A percentile compares a stretch with the other conserved stretches of the same genome.
Conservation (phyloP, 2,888 invertebrate species). For the Patella pellucida region DNA sequence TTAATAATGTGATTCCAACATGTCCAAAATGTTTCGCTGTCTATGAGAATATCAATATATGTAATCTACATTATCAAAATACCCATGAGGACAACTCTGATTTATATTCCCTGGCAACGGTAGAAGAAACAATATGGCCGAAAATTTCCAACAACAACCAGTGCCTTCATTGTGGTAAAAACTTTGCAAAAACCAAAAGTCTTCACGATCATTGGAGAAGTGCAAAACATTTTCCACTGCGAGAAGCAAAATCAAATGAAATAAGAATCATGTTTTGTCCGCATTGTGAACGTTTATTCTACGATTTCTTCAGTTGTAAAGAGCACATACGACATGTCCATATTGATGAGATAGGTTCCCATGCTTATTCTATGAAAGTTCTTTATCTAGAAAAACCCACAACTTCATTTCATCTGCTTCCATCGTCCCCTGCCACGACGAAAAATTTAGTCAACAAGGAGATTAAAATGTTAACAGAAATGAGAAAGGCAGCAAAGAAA, state of each 20-base stretch:
- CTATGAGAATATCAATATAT: slow-evolving; percentile 3
- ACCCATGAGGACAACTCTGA: neutral
- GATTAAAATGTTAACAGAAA: neutral
- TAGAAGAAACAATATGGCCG: neutral
- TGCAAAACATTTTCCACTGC: neutral
- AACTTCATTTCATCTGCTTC: neutral
- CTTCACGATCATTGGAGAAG: slow-evolving; percentile 5
- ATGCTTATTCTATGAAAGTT: neutral
- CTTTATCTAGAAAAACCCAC: neutral
- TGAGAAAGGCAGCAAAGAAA: neutral
- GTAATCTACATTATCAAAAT: slow-evolving; percentile 5
- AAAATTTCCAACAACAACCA: neutral
- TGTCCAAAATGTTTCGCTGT: neutral
- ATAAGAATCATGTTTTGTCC: slow-evolving; percentile 4
- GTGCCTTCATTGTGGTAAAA: neutral
- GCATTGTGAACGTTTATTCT: neutral
- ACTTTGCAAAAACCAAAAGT: neutral
- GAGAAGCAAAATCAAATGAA: neutral
- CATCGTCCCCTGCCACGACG: neutral
- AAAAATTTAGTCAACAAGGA: neutral
- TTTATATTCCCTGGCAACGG: neutral
- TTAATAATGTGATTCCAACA: neutral
- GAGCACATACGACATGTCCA: neutral
- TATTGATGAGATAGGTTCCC: neutral
- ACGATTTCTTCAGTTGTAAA: slow-evolving; percentile 3